Evolutionary conservation across 35 echinoderm and acorn worm genomes (phyloP).

Genomic region (Amphiura filiformis): DNA sequence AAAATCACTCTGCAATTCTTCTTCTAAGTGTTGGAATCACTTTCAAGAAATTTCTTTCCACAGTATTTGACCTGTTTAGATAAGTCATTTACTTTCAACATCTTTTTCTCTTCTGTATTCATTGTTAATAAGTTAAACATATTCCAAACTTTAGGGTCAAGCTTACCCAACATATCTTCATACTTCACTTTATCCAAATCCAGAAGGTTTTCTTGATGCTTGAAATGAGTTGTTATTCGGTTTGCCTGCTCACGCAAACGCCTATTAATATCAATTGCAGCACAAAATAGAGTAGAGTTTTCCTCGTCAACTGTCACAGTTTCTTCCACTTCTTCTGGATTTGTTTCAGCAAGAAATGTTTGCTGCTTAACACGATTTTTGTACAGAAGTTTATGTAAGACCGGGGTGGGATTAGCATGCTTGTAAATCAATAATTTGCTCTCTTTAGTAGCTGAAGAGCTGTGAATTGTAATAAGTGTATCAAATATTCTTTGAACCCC

Average conservation of each 20-base stretch:
- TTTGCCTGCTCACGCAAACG: conserved; percentile 16
- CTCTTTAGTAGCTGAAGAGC: not conserved
- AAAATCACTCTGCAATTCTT: no score
- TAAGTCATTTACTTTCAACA: no score
- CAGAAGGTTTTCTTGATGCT: not conserved
- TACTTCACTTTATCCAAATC: conserved; percentile 9
- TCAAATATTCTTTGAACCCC: not conserved
- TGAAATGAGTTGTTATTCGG: conserved; percentile 5
- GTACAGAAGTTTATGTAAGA: not conserved
- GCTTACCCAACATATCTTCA: not conserved
- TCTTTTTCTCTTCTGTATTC: conserved; percentile 1
- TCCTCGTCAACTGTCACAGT: not conserved
- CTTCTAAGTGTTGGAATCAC: no score
- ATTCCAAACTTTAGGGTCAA: conserved; percentile 33
- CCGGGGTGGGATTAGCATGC: not conserved
- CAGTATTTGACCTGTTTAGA: no score
- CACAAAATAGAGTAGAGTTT: not conserved
- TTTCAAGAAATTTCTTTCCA: no score
- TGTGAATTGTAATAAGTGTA: conserved; percentile 4
- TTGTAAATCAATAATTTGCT: conserved; percentile 18
- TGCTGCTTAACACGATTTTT: not conserved
- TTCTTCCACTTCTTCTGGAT: not conserved
- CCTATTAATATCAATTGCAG: conserved; percentile 14
- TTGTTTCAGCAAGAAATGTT: not conserved
- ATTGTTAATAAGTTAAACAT: conserved; percentile 11